These are phyloP conservation scores for Drosophila anceps DNA, from an alignment of 2,888 invertebrate species.

Conservation along the genomic window DNA sequence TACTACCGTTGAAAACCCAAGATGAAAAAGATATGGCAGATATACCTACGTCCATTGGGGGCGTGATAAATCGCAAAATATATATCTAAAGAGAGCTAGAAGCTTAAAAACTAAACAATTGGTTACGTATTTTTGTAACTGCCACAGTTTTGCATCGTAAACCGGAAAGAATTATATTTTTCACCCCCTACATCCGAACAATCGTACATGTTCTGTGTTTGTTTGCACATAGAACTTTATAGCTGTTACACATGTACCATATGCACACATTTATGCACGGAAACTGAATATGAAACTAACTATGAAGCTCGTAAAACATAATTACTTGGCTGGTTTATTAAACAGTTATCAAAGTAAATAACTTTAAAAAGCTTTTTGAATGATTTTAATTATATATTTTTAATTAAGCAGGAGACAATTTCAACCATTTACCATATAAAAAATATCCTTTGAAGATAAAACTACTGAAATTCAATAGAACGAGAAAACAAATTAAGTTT, in stretches of 20 bases:
- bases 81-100: too few relatives aligned
- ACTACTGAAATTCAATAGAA: too few relatives aligned
- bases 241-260: not conserved
- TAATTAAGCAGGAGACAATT: not conserved
- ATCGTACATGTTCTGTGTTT: constrained; percentile 2
- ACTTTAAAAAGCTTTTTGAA: not conserved
- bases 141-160: too few relatives aligned
- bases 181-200: not conserved
- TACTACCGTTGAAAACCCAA: too few relatives aligned
- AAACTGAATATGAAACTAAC: not conserved
- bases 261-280: not conserved
- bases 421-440: not conserved
- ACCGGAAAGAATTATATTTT: too few relatives aligned
- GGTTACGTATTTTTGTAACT: too few relatives aligned
- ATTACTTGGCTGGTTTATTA: not conserved
- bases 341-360: not conserved
- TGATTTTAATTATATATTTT: not conserved
- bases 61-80: too few relatives aligned
- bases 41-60: too few relatives aligned
- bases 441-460: too few relatives aligned
- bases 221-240: not conserved
- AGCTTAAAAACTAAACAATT: too few relatives aligned
- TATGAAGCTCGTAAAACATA: not conserved
- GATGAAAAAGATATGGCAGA: too few relatives aligned
- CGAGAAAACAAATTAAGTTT: too few relatives aligned